Base-by-base conservation (phyloP, 2,113 vertebrate genomes). In the Melospiza melodia region DNA sequence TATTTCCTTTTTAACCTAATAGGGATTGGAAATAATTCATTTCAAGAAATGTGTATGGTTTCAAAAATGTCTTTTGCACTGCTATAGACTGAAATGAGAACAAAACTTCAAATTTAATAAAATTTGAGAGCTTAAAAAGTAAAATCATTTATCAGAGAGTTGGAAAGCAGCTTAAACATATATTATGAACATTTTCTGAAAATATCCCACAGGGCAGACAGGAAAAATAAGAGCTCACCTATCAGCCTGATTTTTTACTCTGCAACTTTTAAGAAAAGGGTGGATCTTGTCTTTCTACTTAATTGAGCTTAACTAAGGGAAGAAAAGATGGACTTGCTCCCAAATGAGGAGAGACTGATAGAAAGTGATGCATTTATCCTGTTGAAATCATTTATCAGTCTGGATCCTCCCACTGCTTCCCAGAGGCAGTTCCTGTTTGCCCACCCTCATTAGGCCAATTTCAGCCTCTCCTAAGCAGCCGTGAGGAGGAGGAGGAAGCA, bases 101-200 rank as follows among this genome's bases (percentile, higher is more conserved):
- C 66, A 96, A 97, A 93, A 97, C 87, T 84, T 88, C 87, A 92
- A 95, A 95, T 97, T 95, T 92, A 97, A 97, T 97, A 96, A 96
- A 96, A 97, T 76, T n/a, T 93, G 81, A 98, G 95, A 89, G 44
- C 27, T 51, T 41, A 84, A 94, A 95, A 76, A 80, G 65, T 35
- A 48, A 94, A 96, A 89, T 76, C 5, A 68, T 94, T 97, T 95
- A 91, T 93, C 93, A 96, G 67, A 1, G 0, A 82, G 39, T 41
- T 49, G 31, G 77, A 92, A 63, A 91, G 43, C 85, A 95, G 90
- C 67, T 92, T 76, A 90, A 62, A 93, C 43, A 79, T 52, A 91
- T 80, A 37, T 66, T 71, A 88, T 12, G 4, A 79, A 96, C 87
- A 81, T 95, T 94, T 85, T 96, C 93, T 90, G 71, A 91, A 92